phyloP scores from a whole-genome alignment of 2,888 invertebrate genomes.

The Eurytoma adleriae region DNA sequence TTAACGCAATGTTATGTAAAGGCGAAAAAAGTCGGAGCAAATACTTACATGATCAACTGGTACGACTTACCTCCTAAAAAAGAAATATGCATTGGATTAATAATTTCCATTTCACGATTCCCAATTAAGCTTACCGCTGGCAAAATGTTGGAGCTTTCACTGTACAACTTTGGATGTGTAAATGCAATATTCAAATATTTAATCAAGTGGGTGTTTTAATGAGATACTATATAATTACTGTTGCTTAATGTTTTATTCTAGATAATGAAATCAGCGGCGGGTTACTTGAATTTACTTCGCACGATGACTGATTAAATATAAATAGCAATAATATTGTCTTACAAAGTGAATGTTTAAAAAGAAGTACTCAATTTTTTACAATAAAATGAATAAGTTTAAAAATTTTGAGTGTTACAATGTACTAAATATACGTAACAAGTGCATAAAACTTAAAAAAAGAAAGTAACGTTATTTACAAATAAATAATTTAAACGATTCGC shows the following conservation, averaged over 20 bases:
- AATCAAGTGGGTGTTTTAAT: background rate
- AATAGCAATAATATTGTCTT: no score
- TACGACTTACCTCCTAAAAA: constrained; percentile 58
- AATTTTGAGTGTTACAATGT: no score
- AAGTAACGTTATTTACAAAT: no score
- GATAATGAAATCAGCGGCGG: constrained; percentile 39
- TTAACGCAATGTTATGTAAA: background rate
- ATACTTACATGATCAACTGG: constrained; percentile 60
- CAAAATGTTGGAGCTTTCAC: constrained; percentile 62
- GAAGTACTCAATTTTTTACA: background rate
- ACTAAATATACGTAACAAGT: no score
- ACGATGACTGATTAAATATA: constrained; percentile 35
- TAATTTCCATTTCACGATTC: constrained; percentile 60
- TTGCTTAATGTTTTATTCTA: constrained; percentile 4
- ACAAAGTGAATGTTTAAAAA: background rate
- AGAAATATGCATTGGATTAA: constrained; percentile 55
- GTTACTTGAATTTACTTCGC: constrained; percentile 37
- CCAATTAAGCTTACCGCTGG: constrained; percentile 62
- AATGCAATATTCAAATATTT: constrained; percentile 25
- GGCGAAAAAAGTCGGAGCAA: constrained; percentile 50
- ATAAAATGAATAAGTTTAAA: background rate
- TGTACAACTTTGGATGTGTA: constrained; percentile 61
- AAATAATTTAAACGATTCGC: no score
- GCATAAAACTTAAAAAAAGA: no score
- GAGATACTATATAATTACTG: background rate